These are phyloP conservation scores for Bufotes viridis DNA, from an alignment of 2,797 vertebrate species.

Conservation along the genomic window DNA sequence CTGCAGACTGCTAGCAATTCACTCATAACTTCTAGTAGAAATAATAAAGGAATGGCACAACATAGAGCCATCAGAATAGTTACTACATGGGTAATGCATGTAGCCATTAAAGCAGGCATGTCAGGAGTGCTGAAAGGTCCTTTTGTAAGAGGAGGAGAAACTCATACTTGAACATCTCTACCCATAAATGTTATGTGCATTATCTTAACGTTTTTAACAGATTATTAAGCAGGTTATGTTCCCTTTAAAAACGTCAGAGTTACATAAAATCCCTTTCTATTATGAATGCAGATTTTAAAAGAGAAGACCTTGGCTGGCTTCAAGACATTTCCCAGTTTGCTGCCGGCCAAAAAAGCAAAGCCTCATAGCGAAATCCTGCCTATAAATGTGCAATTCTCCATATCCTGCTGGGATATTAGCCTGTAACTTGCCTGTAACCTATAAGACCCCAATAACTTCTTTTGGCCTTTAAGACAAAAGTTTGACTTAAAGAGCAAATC, in stretches of 20 bases:
- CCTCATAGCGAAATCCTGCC: conserved; percentile 26
- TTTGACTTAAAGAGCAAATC: not conserved
- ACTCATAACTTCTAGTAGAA: too few species aligned
- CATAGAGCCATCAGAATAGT: too few species aligned
- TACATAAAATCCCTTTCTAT: not conserved
- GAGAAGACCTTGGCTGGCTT: conserved; percentile 29
- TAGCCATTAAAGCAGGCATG: not conserved
- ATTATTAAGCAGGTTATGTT: not conserved
- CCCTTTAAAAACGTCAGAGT: not conserved
- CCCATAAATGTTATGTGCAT: not conserved
- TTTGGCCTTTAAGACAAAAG: conserved; percentile 7
- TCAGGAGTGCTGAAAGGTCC: not conserved
- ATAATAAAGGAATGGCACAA: too few species aligned
- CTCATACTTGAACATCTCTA: not conserved
- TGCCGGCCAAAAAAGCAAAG: conserved; percentile 30
- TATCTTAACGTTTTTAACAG: not conserved
- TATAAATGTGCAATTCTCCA: conserved; percentile 47
- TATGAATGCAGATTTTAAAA: conserved; percentile 31
- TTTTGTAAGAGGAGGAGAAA: not conserved
- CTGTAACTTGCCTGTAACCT: conserved; percentile 14
- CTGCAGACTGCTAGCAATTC: too few species aligned
- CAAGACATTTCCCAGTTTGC: conserved; percentile 41
- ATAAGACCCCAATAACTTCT: conserved; percentile 4
- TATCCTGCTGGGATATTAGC: conserved; percentile 35
- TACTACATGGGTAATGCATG: too few species aligned